Evolutionary conservation across 1,140 invertebrate species (phyloP).

Genomic region (Hyles vespertilio): DNA sequence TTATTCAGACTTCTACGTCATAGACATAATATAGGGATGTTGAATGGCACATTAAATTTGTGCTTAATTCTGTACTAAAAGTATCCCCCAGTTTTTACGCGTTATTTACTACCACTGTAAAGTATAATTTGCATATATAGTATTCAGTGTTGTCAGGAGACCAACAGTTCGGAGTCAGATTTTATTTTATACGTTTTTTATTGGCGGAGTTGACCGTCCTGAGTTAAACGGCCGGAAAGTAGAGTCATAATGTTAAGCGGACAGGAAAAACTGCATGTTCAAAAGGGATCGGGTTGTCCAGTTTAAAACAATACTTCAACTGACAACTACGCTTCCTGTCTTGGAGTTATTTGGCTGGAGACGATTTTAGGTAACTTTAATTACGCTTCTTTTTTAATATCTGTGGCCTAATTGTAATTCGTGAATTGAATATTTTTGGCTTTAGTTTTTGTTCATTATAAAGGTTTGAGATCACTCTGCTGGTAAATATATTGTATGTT

Average conservation of each 20-base stretch:
- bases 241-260: constrained; percentile 16
- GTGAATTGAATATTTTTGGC: no score
- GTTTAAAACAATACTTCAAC: constrained; percentile 11
- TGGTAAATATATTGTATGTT: no score
- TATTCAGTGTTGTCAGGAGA: constrained; percentile 7
- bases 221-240: constrained; percentile 22
- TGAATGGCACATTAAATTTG: not conserved
- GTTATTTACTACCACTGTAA: constrained; percentile 14
- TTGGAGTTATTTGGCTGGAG: no score
- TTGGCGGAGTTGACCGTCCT: constrained; percentile 15
- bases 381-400: no score
- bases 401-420: no score
- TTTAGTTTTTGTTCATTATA: no score
- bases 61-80: not conserved
- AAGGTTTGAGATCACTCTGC: no score
- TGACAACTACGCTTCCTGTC: constrained; percentile 7
- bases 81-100: constrained; percentile 12
- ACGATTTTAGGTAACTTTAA: no score
- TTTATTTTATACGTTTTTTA: constrained; percentile 29
- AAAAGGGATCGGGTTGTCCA: constrained; percentile 7
- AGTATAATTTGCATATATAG: constrained; percentile 25
- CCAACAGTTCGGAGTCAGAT: constrained; percentile 11
- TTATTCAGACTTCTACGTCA: no score
- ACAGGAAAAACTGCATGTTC: constrained; percentile 18
- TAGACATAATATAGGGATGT: no score